These are phyloP conservation scores for Archaeoteleia sp. DNA, from an alignment of 2,888 invertebrate species.

Conservation along the genomic window DNA sequence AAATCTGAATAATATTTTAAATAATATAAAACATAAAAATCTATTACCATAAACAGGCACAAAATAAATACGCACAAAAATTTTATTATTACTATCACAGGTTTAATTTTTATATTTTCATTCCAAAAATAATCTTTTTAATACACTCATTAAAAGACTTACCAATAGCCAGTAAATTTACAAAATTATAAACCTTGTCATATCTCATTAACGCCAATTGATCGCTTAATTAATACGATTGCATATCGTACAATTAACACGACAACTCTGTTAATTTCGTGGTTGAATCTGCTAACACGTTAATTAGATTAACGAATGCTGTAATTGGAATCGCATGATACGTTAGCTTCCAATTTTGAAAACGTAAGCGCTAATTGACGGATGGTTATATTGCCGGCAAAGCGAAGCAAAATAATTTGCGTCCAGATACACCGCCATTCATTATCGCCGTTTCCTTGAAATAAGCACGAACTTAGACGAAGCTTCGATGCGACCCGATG, in stretches of 20 bases:
- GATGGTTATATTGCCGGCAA: conserved; percentile 7
- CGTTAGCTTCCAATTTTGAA: conserved; percentile 41
- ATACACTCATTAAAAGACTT: no score
- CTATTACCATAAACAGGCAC: no score
- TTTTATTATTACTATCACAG: no score
- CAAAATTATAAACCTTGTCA: conserved; percentile 10
- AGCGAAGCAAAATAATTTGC: neutral
- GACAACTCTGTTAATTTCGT: conserved; percentile 50
- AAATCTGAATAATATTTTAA: no score
- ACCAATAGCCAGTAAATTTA: no score
- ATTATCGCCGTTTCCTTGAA: neutral
- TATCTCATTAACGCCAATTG: no score
- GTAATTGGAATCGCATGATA: conserved; percentile 49
- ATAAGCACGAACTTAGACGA: neutral
- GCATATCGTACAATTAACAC: conserved; percentile 46
- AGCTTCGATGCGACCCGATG: neutral
- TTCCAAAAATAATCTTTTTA: no score
- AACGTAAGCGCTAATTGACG: conserved; percentile 49
- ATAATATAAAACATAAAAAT: no score
- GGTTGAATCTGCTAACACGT: conserved; percentile 45
- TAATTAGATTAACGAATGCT: conserved; percentile 50
- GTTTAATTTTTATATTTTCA: no score
- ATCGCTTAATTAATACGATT: no score
- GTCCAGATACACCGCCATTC: neutral
- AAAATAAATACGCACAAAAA: no score